Conservation (phyloP, 1,140 invertebrate species). For the Bombus consobrinus region DNA sequence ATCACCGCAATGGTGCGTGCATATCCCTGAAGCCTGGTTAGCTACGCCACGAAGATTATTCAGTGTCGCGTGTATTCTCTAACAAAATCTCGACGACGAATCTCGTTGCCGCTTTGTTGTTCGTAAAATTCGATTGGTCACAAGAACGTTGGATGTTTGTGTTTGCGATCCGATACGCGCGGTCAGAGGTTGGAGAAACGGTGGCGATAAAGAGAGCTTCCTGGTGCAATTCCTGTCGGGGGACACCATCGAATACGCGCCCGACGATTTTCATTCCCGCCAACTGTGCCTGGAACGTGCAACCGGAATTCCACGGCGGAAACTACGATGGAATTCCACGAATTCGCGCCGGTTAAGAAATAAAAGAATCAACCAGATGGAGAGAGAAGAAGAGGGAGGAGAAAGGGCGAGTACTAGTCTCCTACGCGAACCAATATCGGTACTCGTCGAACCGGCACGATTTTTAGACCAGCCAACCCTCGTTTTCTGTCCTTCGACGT, state of each 20-base stretch:
- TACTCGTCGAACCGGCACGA: constrained; percentile 29
- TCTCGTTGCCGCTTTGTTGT: neutral
- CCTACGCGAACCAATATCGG: constrained; percentile 36
- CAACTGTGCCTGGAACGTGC: constrained; percentile 35
- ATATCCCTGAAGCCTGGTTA: neutral
- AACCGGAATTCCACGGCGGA: constrained; percentile 1
- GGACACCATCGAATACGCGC: constrained; percentile 5
- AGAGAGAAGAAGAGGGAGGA: neutral
- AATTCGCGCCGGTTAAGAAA: neutral
- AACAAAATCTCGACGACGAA: neutral
- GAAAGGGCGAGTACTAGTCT: neutral
- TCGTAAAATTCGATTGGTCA: neutral
- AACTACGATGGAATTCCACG: constrained; percentile 12
- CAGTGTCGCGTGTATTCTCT: neutral
- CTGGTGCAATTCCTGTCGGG: neutral
- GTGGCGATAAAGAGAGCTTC: neutral
- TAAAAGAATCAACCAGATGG: neutral
- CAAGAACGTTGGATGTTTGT: too few relatives aligned
- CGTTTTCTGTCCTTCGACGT: neutral
- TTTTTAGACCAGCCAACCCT: constrained; percentile 25
- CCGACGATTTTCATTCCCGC: constrained; percentile 27
- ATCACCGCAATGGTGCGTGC: neutral
- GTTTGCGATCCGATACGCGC: neutral
- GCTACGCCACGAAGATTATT: neutral
- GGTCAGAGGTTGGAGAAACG: neutral